phyloP scores from a whole-genome alignment of 2,888 invertebrate genomes.

The Cancer borealis region DNA sequence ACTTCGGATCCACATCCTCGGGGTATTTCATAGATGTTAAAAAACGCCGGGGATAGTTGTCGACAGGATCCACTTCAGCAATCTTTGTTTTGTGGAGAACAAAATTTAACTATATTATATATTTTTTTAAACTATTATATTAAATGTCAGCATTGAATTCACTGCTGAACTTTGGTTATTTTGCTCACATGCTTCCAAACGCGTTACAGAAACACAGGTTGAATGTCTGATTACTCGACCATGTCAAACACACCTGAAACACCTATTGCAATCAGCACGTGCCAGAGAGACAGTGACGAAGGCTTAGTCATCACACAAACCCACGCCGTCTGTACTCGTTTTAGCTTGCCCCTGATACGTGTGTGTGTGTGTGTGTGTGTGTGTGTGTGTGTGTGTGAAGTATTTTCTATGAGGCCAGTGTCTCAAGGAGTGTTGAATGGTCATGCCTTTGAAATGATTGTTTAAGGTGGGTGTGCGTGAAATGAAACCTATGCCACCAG shows the following conservation, averaged over 20 bases:
- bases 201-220: neutral
- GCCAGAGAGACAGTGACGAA: neutral
- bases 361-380: conserved; percentile 18
- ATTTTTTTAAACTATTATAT: neutral
- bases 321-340: neutral
- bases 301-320: neutral
- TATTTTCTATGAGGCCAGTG: too few species aligned
- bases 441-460: too few species aligned
- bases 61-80: conserved; percentile 62
- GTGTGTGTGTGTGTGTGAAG: conserved; percentile 28
- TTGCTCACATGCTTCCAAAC: neutral
- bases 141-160: conserved; percentile 4
- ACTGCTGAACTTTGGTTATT: conserved; percentile 33
- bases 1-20: conserved; percentile 6
- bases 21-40: conserved; percentile 70
- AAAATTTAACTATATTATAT: neutral
- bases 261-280: neutral
- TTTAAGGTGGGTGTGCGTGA: too few species aligned
- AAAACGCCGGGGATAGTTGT: conserved; percentile 63
- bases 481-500: too few species aligned
- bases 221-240: neutral
- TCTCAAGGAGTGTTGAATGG: too few species aligned
- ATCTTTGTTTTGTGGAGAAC: conserved; percentile 57
- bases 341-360: too few species aligned
- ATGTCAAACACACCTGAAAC: neutral